These are phyloP conservation scores for Druon quercuslanigerum DNA, from an alignment of 1,140 invertebrate genomes.

Conservation along the genomic window DNA sequence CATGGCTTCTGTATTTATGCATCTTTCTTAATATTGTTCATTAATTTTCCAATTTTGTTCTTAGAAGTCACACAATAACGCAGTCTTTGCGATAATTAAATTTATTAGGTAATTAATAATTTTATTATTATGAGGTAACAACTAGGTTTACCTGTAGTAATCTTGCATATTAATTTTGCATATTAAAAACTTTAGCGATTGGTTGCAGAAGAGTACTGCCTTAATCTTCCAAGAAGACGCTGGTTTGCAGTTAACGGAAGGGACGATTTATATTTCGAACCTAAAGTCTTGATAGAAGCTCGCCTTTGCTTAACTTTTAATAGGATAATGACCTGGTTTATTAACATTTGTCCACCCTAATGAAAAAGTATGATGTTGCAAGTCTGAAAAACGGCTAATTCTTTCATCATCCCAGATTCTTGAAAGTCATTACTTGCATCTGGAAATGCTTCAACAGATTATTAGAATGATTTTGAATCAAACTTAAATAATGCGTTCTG, in stretches of 20 bases:
- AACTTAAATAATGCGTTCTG: too few species aligned
- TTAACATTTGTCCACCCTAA: slow-evolving; percentile 17
- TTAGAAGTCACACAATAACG: too few species aligned
- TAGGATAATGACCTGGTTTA: slow-evolving; percentile 14
- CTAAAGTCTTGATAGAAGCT: neutral
- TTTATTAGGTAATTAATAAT: too few species aligned
- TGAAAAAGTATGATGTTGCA: slow-evolving; percentile 3
- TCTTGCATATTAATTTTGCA: too few species aligned
- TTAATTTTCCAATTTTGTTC: slow-evolving; percentile 1
- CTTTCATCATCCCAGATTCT: neutral
- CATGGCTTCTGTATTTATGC: slow-evolving; percentile 50
- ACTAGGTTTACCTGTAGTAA: too few species aligned
- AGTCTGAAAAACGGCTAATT: neutral
- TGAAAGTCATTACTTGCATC: neutral
- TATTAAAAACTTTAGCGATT: too few species aligned
- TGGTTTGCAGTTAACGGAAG: neutral
- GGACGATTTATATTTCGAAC: slow-evolving; percentile 11
- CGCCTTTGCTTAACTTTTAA: slow-evolving; percentile 6
- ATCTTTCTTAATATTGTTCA: slow-evolving; percentile 29
- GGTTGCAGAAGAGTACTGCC: too few species aligned
- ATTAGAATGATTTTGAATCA: too few species aligned
- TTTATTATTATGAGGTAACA: too few species aligned
- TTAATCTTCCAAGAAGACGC: neutral
- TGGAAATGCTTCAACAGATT: too few species aligned
- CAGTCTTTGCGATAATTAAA: too few species aligned